Evolutionary conservation across 2,888 invertebrate genomes (phyloP).

Genomic region (Hermaeophaga mercurialis): DNA sequence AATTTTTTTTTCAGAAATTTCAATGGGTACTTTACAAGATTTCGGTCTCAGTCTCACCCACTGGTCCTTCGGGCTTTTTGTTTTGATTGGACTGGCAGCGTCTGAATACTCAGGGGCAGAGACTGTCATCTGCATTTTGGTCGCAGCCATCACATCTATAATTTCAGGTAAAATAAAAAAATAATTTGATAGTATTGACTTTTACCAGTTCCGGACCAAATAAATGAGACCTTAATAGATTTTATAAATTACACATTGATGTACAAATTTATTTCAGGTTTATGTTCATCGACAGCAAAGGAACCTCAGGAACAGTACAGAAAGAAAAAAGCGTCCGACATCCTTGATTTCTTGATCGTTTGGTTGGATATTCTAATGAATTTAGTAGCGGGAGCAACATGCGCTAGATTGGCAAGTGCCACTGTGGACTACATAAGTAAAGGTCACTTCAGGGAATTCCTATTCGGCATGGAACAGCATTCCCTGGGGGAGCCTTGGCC

Average conservation of each 20-base stretch:
- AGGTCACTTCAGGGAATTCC: conserved; percentile 64
- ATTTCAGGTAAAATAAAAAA: conserved; percentile 59
- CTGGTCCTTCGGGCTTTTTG: conserved; percentile 65
- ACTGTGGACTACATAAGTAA: conserved; percentile 68
- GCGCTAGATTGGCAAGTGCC: conserved; percentile 66
- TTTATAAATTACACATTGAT: too few relatives aligned
- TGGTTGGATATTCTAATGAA: conserved; percentile 67
- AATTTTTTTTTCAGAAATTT: conserved; percentile 26
- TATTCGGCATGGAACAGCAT: conserved; percentile 65
- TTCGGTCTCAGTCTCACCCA: conserved; percentile 56
- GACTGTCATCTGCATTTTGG: conserved; percentile 62
- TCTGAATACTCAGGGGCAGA: conserved; percentile 65
- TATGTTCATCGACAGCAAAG: conserved; percentile 44
- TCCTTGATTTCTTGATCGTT: conserved; percentile 64
- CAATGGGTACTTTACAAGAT: conserved; percentile 46
- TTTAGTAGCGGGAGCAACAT: conserved; percentile 65
- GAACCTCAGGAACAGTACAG: conserved; percentile 47
- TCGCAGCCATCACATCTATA: conserved; percentile 59
- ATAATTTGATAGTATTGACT: too few relatives aligned
- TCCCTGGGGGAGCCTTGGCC: conserved; percentile 68
- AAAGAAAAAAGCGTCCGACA: conserved; percentile 59
- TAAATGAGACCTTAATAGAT: too few relatives aligned
- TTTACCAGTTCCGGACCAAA: too few relatives aligned
- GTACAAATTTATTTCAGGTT: conserved; percentile 43
- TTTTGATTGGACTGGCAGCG: conserved; percentile 64